Conservation (phyloP, 2,113 vertebrate genomes). For the Athene cunicularia region DNA sequence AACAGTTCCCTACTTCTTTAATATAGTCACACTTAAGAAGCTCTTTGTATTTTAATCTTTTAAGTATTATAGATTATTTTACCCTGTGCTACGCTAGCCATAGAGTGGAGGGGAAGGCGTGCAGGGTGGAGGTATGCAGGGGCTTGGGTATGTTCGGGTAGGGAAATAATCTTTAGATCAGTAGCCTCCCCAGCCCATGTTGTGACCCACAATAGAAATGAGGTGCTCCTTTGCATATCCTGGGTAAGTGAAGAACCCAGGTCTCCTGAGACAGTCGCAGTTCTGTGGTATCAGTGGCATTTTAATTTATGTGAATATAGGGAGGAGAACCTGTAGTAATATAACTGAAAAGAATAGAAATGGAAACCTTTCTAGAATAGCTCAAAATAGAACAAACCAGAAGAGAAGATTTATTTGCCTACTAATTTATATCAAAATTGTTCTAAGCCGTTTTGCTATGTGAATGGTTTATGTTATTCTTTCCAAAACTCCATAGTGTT, state of each 20-base stretch:
- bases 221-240: neutral
- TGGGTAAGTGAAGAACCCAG: neutral
- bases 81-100: neutral
- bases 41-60: neutral
- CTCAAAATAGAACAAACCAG: neutral
- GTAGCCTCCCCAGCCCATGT: neutral
- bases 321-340: neutral
- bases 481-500: neutral
- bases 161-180: neutral
- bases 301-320: neutral
- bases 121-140: neutral
- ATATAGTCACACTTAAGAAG: neutral
- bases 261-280: neutral
- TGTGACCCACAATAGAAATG: rapidly evolving
- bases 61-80: neutral
- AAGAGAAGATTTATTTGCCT: neutral
- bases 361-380: neutral
- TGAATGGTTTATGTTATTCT: neutral
- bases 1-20: neutral
- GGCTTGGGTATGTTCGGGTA: neutral
- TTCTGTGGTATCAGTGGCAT: neutral
- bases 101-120: neutral
- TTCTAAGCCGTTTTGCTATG: neutral
- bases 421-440: neutral
- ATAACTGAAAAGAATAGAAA: neutral